A percentile compares a stretch with the other conserved stretches of the same genome.
Conservation (phyloP, 64 coral and sea anemone species). For the Stichodactyla mertensii region DNA sequence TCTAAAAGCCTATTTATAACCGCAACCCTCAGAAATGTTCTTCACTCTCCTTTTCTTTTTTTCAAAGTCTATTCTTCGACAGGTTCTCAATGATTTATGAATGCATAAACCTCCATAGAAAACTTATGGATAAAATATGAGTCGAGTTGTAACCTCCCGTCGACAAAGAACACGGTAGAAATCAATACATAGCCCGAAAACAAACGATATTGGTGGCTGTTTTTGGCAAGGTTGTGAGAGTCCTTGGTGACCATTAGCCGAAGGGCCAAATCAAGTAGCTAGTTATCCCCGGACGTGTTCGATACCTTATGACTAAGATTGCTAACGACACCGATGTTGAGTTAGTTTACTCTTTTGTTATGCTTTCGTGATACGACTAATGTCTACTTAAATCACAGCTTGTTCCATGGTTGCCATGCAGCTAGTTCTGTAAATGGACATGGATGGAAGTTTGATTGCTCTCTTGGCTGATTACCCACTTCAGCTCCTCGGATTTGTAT, state of each 20-base stretch:
- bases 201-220: background rate
- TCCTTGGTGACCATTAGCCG: background rate
- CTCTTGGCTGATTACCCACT: background rate
- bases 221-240: background rate
- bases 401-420: background rate
- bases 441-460: background rate
- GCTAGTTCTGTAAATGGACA: too few relatives aligned
- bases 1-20: background rate
- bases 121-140: background rate
- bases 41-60: background rate
- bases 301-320: background rate
- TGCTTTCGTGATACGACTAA: background rate
- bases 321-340: background rate
- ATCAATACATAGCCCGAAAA: constrained; percentile 1
- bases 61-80: background rate
- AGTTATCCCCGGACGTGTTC: background rate
- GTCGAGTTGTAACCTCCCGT: background rate
- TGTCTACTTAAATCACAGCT: background rate
- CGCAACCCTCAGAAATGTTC: background rate
- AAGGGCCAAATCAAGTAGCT: too few relatives aligned
- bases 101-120: background rate
- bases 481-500: background rate
- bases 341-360: background rate
- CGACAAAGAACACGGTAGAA: background rate
- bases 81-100: background rate